Evolutionary conservation across 2,113 vertebrate genomes (phyloP).

Genomic region (Oceanodroma tethys): DNA sequence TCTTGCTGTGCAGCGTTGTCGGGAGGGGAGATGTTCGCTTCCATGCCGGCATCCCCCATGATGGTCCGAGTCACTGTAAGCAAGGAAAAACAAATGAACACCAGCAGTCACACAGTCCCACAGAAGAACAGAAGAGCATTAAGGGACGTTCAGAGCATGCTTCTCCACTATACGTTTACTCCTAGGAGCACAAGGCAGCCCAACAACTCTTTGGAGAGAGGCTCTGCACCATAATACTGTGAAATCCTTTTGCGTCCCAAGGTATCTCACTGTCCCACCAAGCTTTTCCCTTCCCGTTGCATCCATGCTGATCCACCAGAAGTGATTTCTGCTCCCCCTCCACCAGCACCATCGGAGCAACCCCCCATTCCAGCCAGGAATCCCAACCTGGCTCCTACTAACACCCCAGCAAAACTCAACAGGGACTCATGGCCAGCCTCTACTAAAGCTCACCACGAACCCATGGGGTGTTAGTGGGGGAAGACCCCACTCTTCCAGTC

Average conservation of each 20-base stretch:
- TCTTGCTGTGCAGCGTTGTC: constrained; percentile 65
- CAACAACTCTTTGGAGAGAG: not conserved
- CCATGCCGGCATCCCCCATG: constrained; percentile 71
- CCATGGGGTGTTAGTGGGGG: too few species aligned
- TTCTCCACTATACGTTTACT: not conserved
- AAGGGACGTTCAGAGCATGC: not conserved
- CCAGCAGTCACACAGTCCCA: not conserved
- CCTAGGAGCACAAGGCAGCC: not conserved
- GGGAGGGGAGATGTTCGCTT: not conserved
- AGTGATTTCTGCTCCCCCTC: not conserved
- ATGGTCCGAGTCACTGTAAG: not conserved
- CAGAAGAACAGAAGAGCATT: not conserved
- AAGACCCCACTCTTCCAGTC: not conserved
- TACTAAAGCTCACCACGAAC: not conserved
- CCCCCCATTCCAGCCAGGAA: not conserved
- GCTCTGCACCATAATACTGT: not conserved
- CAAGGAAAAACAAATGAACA: not conserved
- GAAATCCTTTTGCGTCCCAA: not conserved
- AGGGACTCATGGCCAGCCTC: not conserved
- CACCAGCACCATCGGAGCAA: not conserved
- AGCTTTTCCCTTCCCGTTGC: not conserved
- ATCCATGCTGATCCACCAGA: not conserved
- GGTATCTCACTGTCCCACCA: not conserved
- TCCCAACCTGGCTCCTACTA: not conserved
- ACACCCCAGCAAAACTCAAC: not conserved